These are phyloP conservation scores for Cichlasoma orientale DNA, from an alignment of 2,797 vertebrate species.

Conservation along the genomic window DNA sequence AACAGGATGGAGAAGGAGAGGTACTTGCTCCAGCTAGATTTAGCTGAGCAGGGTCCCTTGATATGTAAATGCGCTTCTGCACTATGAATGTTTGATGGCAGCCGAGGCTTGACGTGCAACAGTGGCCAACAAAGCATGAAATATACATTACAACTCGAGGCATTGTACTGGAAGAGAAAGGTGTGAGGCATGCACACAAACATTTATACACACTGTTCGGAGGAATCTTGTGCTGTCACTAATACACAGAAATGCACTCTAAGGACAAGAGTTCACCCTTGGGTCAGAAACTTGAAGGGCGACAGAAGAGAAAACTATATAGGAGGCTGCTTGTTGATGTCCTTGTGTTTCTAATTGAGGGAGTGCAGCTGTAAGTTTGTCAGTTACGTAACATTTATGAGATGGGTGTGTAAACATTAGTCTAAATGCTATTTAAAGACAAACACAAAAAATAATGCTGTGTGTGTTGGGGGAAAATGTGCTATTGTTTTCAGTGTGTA, in stretches of 20 bases:
- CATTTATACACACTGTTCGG: background rate
- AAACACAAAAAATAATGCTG: background rate
- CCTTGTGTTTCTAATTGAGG: background rate
- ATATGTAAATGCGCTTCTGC: constrained; percentile 71
- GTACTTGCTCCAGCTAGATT: constrained; percentile 46
- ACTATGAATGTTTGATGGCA: constrained; percentile 72
- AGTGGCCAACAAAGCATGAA: constrained; percentile 72
- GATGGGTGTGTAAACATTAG: background rate
- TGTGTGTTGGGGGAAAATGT: background rate
- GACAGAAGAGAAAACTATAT: background rate
- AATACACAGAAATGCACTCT: background rate
- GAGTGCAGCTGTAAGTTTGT: background rate
- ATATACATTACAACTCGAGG: constrained; percentile 69
- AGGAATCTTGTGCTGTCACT: background rate
- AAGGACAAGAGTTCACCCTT: constrained; percentile 7
- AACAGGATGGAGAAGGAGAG: constrained; percentile 43
- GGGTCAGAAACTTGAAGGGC: background rate
- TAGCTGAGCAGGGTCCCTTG: constrained; percentile 61
- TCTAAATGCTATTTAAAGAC: background rate
- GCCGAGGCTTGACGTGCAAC: constrained; percentile 46
- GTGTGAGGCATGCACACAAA: constrained; percentile 37
- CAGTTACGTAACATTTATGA: background rate
- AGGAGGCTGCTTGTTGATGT: background rate
- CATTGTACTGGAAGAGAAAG: constrained; percentile 48
- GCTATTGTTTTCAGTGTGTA: background rate